Evolutionary conservation across 2,113 vertebrate genomes (phyloP).

Genomic region (Danio rerio): GRCz12tu NC_133195.1:45022001-45022500

Average conservation of each 20-base stretch:
- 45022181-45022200: constrained; percentile 20
- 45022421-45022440: no score
- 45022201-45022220: constrained; percentile 35
- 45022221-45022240: constrained; percentile 37
- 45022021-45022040: constrained; percentile 19
- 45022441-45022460: no score
- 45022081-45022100: background rate
- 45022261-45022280: background rate
- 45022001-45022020: constrained; percentile 32
- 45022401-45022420: no score
- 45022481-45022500: no score
- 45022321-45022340: no score
- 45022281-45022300: no score
- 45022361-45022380: no score
- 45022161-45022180: background rate
- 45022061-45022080: constrained; percentile 2
- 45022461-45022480: no score
- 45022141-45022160: background rate
- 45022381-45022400: no score
- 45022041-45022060: constrained; percentile 3
- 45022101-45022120: background rate
- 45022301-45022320: no score
- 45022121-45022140: constrained; percentile 9
- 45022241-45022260: background rate
- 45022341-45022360: no score